Percentiles rank a stretch among this genome's conserved stretches.
These are phyloP conservation scores for Lutjanus argentimaculatus DNA, from an alignment of 2,797 vertebrate genomes.

Conservation along the genomic window DNA sequence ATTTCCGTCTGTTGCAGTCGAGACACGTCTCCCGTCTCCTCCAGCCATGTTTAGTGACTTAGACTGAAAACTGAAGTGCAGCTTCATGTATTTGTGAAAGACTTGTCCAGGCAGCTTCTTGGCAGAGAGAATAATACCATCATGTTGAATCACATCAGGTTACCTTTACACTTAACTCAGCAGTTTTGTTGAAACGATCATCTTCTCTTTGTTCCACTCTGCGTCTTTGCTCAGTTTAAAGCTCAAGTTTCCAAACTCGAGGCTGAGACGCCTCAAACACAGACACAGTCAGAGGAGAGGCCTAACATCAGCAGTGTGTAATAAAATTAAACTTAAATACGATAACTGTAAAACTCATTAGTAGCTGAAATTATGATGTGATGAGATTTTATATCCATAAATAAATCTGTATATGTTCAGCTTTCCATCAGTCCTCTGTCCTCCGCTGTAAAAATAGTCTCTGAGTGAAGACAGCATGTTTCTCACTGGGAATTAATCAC, in stretches of 20 bases:
- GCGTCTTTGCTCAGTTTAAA: neutral
- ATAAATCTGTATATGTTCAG: too few relatives aligned
- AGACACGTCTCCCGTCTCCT: neutral
- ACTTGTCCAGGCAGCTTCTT: constrained; percentile 25
- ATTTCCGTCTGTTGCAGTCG: too few relatives aligned
- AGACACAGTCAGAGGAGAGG: too few relatives aligned
- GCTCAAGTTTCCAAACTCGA: neutral
- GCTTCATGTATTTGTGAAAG: neutral
- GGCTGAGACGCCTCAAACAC: neutral
- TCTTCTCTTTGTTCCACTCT: neutral
- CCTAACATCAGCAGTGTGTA: too few relatives aligned
- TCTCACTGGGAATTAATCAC: too few relatives aligned
- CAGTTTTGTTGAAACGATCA: neutral
- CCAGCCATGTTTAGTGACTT: neutral
- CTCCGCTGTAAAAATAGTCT: too few relatives aligned
- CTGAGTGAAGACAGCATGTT: too few relatives aligned
- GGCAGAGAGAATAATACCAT: neutral
- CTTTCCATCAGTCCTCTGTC: too few relatives aligned
- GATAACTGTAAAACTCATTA: too few relatives aligned
- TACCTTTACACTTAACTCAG: neutral
- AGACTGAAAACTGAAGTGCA: neutral
- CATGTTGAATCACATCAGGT: constrained; percentile 2
- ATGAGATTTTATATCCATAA: too few relatives aligned
- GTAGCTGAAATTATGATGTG: too few relatives aligned
- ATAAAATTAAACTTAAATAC: too few relatives aligned